Conservation (phyloP, 2,113 vertebrate species). For the Thinocorus orbignyianus region DNA sequence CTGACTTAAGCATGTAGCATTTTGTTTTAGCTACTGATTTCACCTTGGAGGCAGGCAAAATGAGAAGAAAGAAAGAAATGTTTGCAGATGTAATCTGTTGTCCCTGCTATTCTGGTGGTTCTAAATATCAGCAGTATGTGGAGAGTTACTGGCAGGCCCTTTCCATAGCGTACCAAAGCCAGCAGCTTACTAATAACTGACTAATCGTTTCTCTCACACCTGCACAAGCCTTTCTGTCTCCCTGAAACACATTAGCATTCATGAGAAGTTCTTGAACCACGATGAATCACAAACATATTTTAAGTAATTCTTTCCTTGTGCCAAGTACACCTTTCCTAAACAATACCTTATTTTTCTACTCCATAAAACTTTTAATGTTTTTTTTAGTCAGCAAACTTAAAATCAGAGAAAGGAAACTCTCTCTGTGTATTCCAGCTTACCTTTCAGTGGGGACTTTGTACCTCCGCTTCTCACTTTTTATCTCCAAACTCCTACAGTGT, state of each 20-base stretch:
- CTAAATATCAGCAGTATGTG: background rate
- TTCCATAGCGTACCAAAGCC: background rate
- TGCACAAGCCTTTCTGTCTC: background rate
- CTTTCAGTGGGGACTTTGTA: background rate
- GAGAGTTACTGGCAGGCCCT: background rate
- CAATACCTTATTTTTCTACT: background rate
- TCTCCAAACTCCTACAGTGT: background rate
- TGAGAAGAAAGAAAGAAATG: background rate
- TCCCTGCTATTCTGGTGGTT: background rate
- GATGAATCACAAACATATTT: background rate
- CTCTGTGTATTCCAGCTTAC: background rate
- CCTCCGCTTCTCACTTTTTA: background rate
- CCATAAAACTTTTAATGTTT: background rate
- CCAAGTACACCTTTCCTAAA: background rate
- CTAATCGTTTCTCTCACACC: conserved; percentile 20
- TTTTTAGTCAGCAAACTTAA: background rate
- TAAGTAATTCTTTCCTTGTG: background rate
- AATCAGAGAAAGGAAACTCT: background rate
- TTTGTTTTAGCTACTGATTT: background rate
- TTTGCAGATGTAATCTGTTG: background rate
- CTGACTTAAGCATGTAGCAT: background rate
- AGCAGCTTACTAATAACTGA: background rate
- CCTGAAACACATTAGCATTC: background rate
- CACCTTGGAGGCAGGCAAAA: background rate
- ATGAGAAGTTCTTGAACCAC: background rate